Base-by-base conservation (phyloP, 2,888 invertebrate genomes). In the Cheiracanthium punctorium region DNA sequence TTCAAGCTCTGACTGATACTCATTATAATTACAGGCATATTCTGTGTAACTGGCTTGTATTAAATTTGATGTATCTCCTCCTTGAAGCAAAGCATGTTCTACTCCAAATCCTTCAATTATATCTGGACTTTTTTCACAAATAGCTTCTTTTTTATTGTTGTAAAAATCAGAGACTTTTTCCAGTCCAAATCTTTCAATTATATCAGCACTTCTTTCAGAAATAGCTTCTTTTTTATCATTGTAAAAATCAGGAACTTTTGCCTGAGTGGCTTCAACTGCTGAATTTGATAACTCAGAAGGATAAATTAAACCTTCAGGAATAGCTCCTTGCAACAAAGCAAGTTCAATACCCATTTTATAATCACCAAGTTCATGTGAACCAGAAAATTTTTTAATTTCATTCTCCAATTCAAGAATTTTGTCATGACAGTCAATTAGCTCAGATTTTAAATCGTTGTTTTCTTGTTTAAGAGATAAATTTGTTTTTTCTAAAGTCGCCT, bases 291-390 rank as follows among this genome's bases (percentile, higher is more conserved):
- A 20, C n/a, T 69, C 33, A 65, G 67, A 2, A 20, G 20, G 8
- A 29, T 37, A 12, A 8, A 24, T 28, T 7, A 85, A 24, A 24
- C 69, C 58, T 43, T 85, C 79, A 41, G 74, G 58, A n/a, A 48
- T 10, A 32, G 79, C 79, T 8, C 84, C 84, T 30, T 85, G 70
- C 10, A 85, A 70, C 20, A 85, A 32, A 43, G 84, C 84, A 58
- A 69, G 30, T 33, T 87, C 87, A 73, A 76, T 77, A 1, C 69
- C 58, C 10, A 20, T 70, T 87, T 82, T 69, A 14, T 28, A 77
- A 30, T 69, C 70, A 28, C 32, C 37, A 2, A 52, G 32, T 33
- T 76, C 48, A 43, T 72, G 17, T 28, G 75, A 10, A n/a, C 12
- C 1, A 5, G 43, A 12, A 32, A 86, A n/a, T 28, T 41, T 71